Base-by-base conservation (phyloP, 1,140 invertebrate species). In the Dendrolimus punctatus region DNA sequence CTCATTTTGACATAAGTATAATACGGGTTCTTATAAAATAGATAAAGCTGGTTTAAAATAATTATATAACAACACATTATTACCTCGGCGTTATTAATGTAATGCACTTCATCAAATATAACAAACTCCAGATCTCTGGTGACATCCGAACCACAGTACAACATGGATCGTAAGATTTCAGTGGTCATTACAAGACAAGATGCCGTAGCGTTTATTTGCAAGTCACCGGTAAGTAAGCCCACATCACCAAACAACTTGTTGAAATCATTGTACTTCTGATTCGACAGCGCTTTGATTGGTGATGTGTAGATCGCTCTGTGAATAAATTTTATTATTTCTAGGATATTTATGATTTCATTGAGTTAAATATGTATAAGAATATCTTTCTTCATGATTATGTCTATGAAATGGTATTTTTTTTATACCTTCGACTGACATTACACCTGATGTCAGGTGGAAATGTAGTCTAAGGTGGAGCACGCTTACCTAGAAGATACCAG, bases 81-180 rank as follows among this genome's bases (percentile, higher is more conserved):
- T 78, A 95, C 94, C 87, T 99, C 97, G 49, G 93, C 91, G 89
- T 99, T 96, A 81, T 99, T 99, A 47, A 99, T 97, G 73, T 99
- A 99, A 85, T 99, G 98, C 37, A 99, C 98, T 89, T 99, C 99
- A 85, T 99, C 99, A 81, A 99, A 99, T 68, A 99, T 98, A 4
- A 99, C 98, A 91, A 97, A 99, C 80, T 99, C 98, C 46, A 99
- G 88, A 87, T 99, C 98, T 52, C 96, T 90, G 4, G 99, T 94
- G 51, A 98, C 93, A 73, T 99, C 97, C 53, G 96, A 97, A 23
- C 95, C 97, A 73, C 96, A 96, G 76, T 99, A 99, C 2, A 99
- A 80, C 98, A 99, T 99, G 0, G 96, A 98, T 58, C 97, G 91
- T 8, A 99, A 85, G 73, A 99, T 99, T 90, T 99, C 99, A 2